Conservation (phyloP, 2,797 vertebrate genomes). For the Diplodus sargus region DNA sequence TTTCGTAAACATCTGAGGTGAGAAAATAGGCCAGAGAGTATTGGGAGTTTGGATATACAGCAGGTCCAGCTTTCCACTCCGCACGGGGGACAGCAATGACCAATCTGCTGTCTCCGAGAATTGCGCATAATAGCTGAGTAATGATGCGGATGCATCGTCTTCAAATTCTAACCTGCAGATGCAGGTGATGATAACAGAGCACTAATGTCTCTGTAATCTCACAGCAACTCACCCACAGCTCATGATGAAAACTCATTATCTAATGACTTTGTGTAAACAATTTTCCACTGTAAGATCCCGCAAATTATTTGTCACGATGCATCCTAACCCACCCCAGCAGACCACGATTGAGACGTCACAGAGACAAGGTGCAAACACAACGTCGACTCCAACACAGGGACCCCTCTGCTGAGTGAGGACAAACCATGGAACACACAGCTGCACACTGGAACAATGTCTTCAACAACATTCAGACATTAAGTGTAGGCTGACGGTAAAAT, state of each 20-base stretch:
- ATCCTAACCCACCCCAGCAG: slow-evolving; percentile 38
- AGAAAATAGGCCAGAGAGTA: slow-evolving; percentile 25
- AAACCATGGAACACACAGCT: slow-evolving; percentile 59
- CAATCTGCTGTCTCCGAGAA: slow-evolving; percentile 34
- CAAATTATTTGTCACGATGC: slow-evolving; percentile 14
- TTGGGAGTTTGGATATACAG: slow-evolving; percentile 6
- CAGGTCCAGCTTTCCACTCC: slow-evolving; percentile 29
- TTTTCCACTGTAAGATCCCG: slow-evolving; percentile 6
- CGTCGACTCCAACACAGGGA: slow-evolving; percentile 41
- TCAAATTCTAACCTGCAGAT: slow-evolving; percentile 29
- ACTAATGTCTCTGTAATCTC: slow-evolving; percentile 42
- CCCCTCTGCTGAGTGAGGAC: slow-evolving; percentile 51
- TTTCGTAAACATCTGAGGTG: slow-evolving; percentile 1
- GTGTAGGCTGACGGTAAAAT: slow-evolving; percentile 33
- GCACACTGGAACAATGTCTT: slow-evolving; percentile 46
- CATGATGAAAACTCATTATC: slow-evolving; percentile 32
- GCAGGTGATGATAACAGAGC: slow-evolving; percentile 48
- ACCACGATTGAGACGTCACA: slow-evolving; percentile 39
- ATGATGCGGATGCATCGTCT: slow-evolving; percentile 51
- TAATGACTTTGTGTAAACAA: slow-evolving; percentile 30
- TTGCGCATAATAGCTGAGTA: slow-evolving; percentile 31
- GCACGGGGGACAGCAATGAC: slow-evolving; percentile 30
- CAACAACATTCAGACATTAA: slow-evolving; percentile 58
- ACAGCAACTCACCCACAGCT: slow-evolving; percentile 39
- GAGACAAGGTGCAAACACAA: slow-evolving; percentile 59